These are phyloP conservation scores for Silurus meridionalis DNA, from an alignment of 2,113 vertebrate species.

Conservation along the genomic window DNA sequence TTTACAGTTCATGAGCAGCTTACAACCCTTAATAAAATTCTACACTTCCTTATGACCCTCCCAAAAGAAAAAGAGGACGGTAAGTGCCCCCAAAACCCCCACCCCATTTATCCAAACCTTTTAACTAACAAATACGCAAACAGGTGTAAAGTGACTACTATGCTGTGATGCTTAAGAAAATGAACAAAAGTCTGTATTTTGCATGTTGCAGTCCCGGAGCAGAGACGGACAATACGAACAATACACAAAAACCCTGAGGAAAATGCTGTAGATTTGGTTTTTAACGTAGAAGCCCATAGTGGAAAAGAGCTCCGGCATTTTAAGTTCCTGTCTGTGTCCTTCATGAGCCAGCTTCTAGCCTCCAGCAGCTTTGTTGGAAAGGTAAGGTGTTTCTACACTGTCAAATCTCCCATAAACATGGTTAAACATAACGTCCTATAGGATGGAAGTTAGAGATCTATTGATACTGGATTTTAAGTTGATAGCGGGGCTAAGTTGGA, in stretches of 20 bases:
- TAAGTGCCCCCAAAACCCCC: slow-evolving; percentile 54
- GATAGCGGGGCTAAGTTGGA: no score
- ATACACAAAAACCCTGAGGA: slow-evolving; percentile 54
- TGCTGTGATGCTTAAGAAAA: not conserved
- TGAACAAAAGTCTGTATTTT: not conserved
- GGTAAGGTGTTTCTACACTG: slow-evolving; percentile 66
- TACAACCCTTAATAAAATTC: slow-evolving; percentile 77
- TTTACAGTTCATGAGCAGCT: slow-evolving; percentile 82
- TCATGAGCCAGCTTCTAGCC: slow-evolving; percentile 86
- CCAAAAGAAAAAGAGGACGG: slow-evolving; percentile 87
- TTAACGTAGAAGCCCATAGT: slow-evolving; percentile 80
- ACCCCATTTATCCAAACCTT: not conserved
- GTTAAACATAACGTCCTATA: no score
- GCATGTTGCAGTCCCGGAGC: slow-evolving; percentile 53
- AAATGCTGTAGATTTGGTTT: slow-evolving; percentile 74
- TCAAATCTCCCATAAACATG: not conserved
- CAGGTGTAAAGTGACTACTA: not conserved
- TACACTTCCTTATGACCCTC: slow-evolving; percentile 82
- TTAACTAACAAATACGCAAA: not conserved
- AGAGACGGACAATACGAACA: slow-evolving; percentile 43
- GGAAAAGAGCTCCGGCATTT: slow-evolving; percentile 92
- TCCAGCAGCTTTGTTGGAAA: slow-evolving; percentile 83
- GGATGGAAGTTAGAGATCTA: no score
- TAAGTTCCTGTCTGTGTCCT: slow-evolving; percentile 88
- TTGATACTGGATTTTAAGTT: no score